Conservation (phyloP, 2,888 invertebrate species). For the Mythimna lalbum region DNA sequence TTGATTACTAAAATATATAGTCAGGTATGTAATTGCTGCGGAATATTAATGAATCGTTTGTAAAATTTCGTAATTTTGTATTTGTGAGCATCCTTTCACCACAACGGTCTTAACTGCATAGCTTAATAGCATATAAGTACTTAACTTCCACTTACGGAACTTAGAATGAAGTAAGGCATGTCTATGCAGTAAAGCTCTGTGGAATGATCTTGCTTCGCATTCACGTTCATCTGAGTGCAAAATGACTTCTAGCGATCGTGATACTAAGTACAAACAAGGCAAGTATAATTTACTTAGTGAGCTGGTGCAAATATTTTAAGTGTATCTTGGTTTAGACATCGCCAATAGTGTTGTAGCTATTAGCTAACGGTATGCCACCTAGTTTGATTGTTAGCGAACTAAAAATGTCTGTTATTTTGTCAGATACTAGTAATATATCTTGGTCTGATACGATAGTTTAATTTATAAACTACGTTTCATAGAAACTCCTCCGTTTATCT, state of each 20-base stretch:
- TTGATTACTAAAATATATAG: constrained; percentile 66
- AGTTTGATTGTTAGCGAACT: constrained; percentile 18
- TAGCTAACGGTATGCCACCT: constrained; percentile 27
- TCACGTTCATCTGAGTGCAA: constrained; percentile 62
- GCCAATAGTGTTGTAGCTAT: constrained; percentile 36
- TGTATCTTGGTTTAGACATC: constrained; percentile 58
- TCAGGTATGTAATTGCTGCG: constrained; percentile 44
- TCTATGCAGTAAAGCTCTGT: constrained; percentile 54
- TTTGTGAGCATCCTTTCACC: constrained; percentile 71
- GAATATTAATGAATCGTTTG: constrained; percentile 70
- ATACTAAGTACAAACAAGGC: constrained; percentile 69
- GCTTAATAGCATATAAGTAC: constrained; percentile 51
- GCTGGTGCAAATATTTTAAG: constrained; percentile 68
- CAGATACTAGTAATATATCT: constrained; percentile 4
- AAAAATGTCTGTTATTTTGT: constrained; percentile 27
- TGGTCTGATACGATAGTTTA: not conserved
- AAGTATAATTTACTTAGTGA: constrained; percentile 61
- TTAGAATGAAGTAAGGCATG: constrained; percentile 69
- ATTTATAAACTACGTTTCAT: constrained; percentile 9
- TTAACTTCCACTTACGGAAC: constrained; percentile 57
- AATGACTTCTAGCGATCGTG: constrained; percentile 68
- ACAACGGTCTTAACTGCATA: constrained; percentile 37
- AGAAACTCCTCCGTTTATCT: not conserved
- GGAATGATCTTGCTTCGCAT: constrained; percentile 65
- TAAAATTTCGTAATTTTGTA: constrained; percentile 66